Evolutionary conservation across 1,140 invertebrate species (phyloP).

Genomic region (Papilio dardanus): DNA sequence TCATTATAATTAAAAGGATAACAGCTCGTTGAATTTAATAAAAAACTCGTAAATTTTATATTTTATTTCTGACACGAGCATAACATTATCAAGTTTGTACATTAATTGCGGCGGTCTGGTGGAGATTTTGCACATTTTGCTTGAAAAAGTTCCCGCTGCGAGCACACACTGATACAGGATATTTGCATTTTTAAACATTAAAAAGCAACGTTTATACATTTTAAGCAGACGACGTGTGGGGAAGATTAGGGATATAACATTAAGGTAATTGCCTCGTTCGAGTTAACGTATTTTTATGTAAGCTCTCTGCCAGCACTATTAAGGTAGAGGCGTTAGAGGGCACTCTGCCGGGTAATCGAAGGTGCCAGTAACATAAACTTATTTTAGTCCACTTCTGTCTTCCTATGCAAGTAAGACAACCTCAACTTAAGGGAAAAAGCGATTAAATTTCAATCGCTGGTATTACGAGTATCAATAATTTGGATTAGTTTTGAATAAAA

Average conservation of each 20-base stretch:
- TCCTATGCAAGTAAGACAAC: not conserved
- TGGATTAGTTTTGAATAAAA: too few species aligned
- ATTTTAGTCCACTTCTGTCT: not conserved
- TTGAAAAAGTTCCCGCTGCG: not conserved
- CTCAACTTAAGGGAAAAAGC: too few species aligned
- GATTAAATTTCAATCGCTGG: too few species aligned
- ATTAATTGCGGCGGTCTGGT: constrained; percentile 4
- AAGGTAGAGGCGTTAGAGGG: not conserved
- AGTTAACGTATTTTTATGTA: not conserved
- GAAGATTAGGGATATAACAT: constrained; percentile 12
- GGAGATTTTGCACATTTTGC: constrained; percentile 8
- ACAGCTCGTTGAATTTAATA: not conserved
- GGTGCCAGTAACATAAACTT: not conserved
- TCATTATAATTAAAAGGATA: too few species aligned
- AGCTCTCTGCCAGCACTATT: not conserved
- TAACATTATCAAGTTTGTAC: constrained; percentile 1
- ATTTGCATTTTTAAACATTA: constrained; percentile 23
- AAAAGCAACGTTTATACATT: constrained; percentile 8
- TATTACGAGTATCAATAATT: too few species aligned
- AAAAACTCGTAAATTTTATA: not conserved
- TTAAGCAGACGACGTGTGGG: not conserved
- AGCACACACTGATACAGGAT: not conserved
- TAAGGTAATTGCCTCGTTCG: not conserved
- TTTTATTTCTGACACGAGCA: not conserved
- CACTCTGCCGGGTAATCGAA: not conserved